Evolutionary conservation across 2,797 vertebrate genomes (phyloP).

Genomic region (Myotis vivesi): DNA sequence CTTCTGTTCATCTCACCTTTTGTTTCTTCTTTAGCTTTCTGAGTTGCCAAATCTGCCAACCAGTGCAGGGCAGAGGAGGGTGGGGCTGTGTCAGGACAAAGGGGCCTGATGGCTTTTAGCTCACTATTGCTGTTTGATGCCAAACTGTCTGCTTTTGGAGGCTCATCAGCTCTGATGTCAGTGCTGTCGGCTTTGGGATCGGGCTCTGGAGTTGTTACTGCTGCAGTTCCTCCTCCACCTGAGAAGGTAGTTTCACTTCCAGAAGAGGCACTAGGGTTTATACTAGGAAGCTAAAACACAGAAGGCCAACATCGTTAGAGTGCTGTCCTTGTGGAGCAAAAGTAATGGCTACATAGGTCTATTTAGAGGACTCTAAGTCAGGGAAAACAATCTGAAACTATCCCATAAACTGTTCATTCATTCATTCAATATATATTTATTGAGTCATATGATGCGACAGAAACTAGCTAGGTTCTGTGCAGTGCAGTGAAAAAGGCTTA

Average conservation of each 20-base stretch:
- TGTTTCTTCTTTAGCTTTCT: slow-evolving; percentile 98
- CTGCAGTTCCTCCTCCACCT: slow-evolving; percentile 83
- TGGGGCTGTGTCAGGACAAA: slow-evolving; percentile 83
- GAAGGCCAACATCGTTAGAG: slow-evolving; percentile 32
- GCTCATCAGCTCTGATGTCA: slow-evolving; percentile 82
- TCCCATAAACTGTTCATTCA: background rate
- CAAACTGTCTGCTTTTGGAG: slow-evolving; percentile 79
- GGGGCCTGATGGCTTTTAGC: slow-evolving; percentile 83
- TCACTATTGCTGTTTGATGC: slow-evolving; percentile 84
- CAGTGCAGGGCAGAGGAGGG: slow-evolving; percentile 95
- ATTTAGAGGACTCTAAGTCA: background rate
- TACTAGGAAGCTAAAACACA: slow-evolving; percentile 83
- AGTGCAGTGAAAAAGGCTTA: background rate
- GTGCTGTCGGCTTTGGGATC: slow-evolving; percentile 81
- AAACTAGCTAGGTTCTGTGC: slow-evolving; percentile 4
- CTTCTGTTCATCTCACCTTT: slow-evolving; percentile 89
- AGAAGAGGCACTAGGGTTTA: slow-evolving; percentile 83
- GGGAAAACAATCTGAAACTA: slow-evolving; percentile 23
- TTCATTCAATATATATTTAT: background rate
- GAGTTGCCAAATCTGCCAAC: slow-evolving; percentile 97
- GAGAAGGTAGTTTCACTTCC: slow-evolving; percentile 81
- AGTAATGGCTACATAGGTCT: background rate
- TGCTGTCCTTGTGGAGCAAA: background rate
- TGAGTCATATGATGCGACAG: background rate
- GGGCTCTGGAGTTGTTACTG: slow-evolving; percentile 76